Base-by-base conservation (phyloP, 2,113 vertebrate species). In the Ammodytes dubius region DNA sequence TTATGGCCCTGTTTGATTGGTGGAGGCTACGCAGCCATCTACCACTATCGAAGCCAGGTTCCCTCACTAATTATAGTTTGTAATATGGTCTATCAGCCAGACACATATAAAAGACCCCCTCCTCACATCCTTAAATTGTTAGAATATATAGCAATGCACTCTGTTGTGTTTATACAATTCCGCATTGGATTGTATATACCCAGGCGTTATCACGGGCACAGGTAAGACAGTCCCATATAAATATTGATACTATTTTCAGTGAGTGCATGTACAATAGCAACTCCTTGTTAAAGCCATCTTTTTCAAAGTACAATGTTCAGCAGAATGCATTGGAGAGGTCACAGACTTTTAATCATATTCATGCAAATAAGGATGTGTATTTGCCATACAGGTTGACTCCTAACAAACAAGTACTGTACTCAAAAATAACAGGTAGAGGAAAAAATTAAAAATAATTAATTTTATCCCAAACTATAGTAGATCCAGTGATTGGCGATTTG, bases 311-410 rank as follows among this genome's bases (percentile, higher is more conserved):
- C 53, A 79, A 75, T 80, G 72, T 75, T 27, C 59, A 75, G 39
- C 50, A 43, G 37, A 27, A 70, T 39, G 63, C 42, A n/a, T 27
- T 27, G 56, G 43, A 85, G 79, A 89, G 57, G 84, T 79, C 79
- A 77, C 61, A 65, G 58, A 82, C 45, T 64, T 72, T 71, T 50
- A 84, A 78, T 79, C 43, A 72, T 60, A 11, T 56, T 49, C 47
- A 66, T 3, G 1, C 39, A 81, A 65, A 74, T 15, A 67, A 42
- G 45, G 37, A 47, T 70, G 49, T 77, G 64, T 79, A 63, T 71
- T 77, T 73, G 27, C 58, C 8, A 59, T 46, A 68, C 52, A 43
- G 5, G 53, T 53, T 79, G 57, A 63, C 15, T 47, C 2, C 12
- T 57, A 27, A 59, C 42, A 56, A 27, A 50, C 39, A 35, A 46